These are phyloP conservation scores for Carabus problematicus DNA, from an alignment of 2,888 invertebrate species.

Conservation along the genomic window DNA sequence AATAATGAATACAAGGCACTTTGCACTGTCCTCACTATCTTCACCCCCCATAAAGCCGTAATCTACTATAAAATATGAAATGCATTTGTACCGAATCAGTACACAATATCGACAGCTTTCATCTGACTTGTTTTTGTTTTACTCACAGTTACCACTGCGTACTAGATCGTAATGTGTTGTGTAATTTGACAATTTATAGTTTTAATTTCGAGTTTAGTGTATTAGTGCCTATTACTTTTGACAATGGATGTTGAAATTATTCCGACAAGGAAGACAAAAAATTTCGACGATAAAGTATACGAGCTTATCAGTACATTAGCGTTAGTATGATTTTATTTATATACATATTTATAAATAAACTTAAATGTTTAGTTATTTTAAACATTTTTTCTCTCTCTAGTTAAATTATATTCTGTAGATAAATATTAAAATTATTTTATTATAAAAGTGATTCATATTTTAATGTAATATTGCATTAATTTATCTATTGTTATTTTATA, in stretches of 20 bases:
- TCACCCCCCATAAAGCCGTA: conserved; percentile 17
- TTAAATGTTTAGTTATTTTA: too few relatives aligned
- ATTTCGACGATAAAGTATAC: neutral
- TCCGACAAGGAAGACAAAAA: neutral
- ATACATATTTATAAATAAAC: neutral
- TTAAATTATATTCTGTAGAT: too few relatives aligned
- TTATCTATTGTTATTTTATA: conserved; percentile 6
- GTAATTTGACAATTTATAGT: neutral
- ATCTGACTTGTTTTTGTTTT: too few relatives aligned
- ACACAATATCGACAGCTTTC: too few relatives aligned
- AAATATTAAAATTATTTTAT: neutral
- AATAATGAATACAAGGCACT: conserved; percentile 24
- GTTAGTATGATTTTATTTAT: too few relatives aligned
- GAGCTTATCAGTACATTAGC: too few relatives aligned
- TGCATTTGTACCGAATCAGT: too few relatives aligned
- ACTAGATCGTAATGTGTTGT: too few relatives aligned
- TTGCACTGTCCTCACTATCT: conserved; percentile 37
- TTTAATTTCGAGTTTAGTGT: too few relatives aligned
- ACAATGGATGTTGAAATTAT: conserved; percentile 6
- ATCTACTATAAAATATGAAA: too few relatives aligned
- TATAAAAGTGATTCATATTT: neutral
- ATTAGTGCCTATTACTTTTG: conserved; percentile 16
- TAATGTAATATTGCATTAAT: neutral
- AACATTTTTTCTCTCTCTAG: too few relatives aligned
- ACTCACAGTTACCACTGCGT: too few relatives aligned